Evolutionary conservation across 2,797 vertebrate species (phyloP).

Genomic region (Oryzias sinensis): DNA sequence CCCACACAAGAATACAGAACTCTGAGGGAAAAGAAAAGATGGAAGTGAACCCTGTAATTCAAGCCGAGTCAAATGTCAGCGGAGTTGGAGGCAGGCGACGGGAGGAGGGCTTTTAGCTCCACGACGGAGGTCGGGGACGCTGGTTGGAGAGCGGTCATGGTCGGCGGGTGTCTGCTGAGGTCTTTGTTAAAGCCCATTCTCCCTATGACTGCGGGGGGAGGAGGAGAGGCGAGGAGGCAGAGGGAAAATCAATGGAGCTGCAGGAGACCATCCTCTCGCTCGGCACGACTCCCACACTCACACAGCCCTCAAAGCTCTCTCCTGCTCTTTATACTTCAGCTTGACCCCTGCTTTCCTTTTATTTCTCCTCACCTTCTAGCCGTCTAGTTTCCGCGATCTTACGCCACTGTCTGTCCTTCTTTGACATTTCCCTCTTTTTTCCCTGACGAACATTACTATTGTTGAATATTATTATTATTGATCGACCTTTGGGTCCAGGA

Average conservation of each 20-base stretch:
- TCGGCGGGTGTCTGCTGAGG: constrained; percentile 52
- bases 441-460: not conserved
- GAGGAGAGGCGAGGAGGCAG: constrained; percentile 43
- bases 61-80: constrained; percentile 70
- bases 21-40: constrained; percentile 12
- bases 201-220: constrained; percentile 37
- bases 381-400: constrained; percentile 14
- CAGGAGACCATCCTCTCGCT: constrained; percentile 64
- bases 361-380: constrained; percentile 35
- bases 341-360: constrained; percentile 51
- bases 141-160: constrained; percentile 56
- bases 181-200: constrained; percentile 71
- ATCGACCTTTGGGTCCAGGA: constrained; percentile 19
- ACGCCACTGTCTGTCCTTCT: constrained; percentile 5
- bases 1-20: constrained; percentile 1
- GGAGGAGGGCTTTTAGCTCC: constrained; percentile 55
- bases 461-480: not conserved
- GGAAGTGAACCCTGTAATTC: constrained; percentile 50
- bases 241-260: constrained; percentile 73
- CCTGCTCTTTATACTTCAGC: constrained; percentile 57
- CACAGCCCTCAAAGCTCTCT: constrained; percentile 45
- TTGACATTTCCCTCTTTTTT: not conserved
- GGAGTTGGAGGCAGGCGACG: not conserved
- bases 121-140: constrained; percentile 38
- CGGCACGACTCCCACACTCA: constrained; percentile 50